Evolutionary conservation across 2,113 vertebrate species (phyloP), one percentile per base, ranked within the genome.

Genomic region (Urocitellus parryii): DNA sequence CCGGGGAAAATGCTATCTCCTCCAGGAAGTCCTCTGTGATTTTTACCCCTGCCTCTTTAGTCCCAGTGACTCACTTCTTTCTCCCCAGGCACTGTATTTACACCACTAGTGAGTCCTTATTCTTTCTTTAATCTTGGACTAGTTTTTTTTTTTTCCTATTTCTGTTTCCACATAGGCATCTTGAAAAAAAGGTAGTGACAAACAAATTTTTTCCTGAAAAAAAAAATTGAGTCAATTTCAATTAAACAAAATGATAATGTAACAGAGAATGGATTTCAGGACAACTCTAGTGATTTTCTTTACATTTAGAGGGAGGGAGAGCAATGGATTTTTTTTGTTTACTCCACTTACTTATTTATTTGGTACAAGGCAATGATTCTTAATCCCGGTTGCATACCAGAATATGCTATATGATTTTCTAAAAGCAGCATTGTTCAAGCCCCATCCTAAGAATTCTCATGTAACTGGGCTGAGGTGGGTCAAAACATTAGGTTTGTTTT

Each of bases 361-460:
- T 86, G 22, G 24, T 37, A 25, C 5, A 42, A 42, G 39, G 39
- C 39, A 42, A 42, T 84, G 37, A 74, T 88, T 94, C 6, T 74
- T 84, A 74, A 76, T 76, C 51, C 42, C 63, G 39, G 29, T 67
- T 80, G 65, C 72, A 24, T 42, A 11, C 68, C 51, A 79, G 45
- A 79, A 91, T 68, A 93, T 53, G 5, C 53, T 42, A 20, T 24
- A n/a, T 61, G 51, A 76, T 70, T 92, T 89, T 94, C 34, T 80
- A 39, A 70, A 88, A 56, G 63, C 27, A 65, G 20, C 74, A 92
- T 17, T 42, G 25, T 16, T 25, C 14, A 65, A 20, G n/a, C 14
- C 24, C 12, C 27, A 90, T 72, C 39, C 13, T 88, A 34, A 85
- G 68, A 89, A 86, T 77, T 65, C 87, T 83, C 37, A 87, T 45